Evolutionary conservation across 2,113 vertebrate species (phyloP).

Genomic region (Isurus oxyrinchus): DNA sequence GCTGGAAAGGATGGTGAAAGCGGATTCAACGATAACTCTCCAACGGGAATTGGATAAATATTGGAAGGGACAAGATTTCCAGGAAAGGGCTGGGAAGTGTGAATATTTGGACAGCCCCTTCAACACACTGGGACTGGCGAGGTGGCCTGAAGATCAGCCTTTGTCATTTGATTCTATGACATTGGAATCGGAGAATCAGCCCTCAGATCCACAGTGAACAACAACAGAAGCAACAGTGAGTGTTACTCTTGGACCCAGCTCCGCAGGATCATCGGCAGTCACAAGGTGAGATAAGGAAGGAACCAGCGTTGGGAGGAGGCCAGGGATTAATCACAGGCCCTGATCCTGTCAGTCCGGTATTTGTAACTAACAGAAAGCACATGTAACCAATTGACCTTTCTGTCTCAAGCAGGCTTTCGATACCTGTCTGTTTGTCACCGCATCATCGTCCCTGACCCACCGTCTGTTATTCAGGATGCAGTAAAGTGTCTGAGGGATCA

Average conservation of each 20-base stretch:
- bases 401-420: conserved; percentile 46
- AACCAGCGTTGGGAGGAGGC: conserved; percentile 41
- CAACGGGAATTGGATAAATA: neutral
- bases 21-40: neutral
- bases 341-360: conserved; percentile 88
- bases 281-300: conserved; percentile 14
- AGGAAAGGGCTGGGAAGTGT: neutral
- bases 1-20: neutral
- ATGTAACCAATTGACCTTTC: conserved; percentile 58
- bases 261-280: neutral
- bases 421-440: conserved; percentile 30
- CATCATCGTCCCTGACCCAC: neutral
- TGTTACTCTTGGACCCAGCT: neutral
- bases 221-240: neutral
- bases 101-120: neutral
- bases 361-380: conserved; percentile 94
- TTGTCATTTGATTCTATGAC: neutral
- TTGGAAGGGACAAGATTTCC: neutral
- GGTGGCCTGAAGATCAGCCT: neutral
- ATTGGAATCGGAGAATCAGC: neutral
- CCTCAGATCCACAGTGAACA: neutral
- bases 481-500: neutral
- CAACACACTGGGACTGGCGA: neutral
- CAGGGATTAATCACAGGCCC: conserved; percentile 76
- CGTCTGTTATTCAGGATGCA: neutral